Conservation (phyloP, 1,140 invertebrate species). For the Spodoptera litura region DNA sequence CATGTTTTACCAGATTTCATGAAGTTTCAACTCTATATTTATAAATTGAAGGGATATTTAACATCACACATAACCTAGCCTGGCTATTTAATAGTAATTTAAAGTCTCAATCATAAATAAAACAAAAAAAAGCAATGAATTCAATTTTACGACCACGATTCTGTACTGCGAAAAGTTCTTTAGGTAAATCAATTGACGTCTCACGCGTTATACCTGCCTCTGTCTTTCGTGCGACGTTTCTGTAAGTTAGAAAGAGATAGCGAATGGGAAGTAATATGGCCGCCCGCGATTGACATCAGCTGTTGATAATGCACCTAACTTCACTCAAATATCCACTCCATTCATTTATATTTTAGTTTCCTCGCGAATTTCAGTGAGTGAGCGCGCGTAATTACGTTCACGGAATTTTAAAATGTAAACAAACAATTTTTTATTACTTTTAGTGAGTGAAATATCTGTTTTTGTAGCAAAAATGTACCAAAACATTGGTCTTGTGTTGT, state of each 20-base stretch:
- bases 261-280: constrained; percentile 39
- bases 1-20: no score
- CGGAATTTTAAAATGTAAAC: constrained; percentile 74
- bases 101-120: no score
- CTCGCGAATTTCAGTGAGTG: constrained; percentile 43
- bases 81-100: no score
- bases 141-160: no score
- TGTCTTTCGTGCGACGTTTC: background rate
- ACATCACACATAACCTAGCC: no score
- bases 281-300: constrained; percentile 44
- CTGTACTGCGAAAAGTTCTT: no score
- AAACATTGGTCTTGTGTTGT: constrained; percentile 59
- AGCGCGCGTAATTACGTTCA: constrained; percentile 40
- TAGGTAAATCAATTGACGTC: constrained; percentile 45
- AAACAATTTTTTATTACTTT: constrained; percentile 56
- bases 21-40: no score
- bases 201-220: constrained; percentile 18
- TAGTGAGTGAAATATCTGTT: constrained; percentile 63
- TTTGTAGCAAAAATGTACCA: constrained; percentile 59
- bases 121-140: no score
- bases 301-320: constrained; percentile 47
- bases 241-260: constrained; percentile 47
- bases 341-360: constrained; percentile 54
- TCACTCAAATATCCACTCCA: constrained; percentile 33
- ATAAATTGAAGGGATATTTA: no score